Conservation (phyloP, 1,140 invertebrate genomes). For the Ladona fulva region DNA sequence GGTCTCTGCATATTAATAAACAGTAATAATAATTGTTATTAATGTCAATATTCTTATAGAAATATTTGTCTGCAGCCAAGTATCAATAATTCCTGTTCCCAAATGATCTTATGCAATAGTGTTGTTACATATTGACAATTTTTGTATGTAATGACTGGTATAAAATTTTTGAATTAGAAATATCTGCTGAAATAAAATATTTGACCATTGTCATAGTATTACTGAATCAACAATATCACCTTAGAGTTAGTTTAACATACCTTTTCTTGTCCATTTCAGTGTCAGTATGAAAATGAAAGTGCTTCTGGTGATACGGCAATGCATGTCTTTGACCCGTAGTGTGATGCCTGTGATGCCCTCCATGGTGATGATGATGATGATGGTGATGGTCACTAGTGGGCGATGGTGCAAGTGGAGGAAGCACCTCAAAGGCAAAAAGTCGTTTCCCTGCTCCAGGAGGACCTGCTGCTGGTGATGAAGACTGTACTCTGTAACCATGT, state of each 20-base stretch:
- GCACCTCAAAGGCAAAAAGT: slow-evolving; percentile 77
- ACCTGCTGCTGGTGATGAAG: slow-evolving; percentile 47
- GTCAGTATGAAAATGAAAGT: slow-evolving; percentile 88
- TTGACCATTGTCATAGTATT: too few relatives aligned
- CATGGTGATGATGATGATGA: neutral
- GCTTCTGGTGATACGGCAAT: slow-evolving; percentile 71
- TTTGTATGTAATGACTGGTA: slow-evolving; percentile 12
- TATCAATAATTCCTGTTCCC: too few relatives aligned
- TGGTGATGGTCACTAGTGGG: neutral
- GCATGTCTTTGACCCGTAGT: neutral
- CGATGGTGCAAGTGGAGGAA: slow-evolving; percentile 42
- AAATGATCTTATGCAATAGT: too few relatives aligned
- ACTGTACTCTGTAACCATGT: slow-evolving; percentile 88
- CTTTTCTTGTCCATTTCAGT: slow-evolving; percentile 91
- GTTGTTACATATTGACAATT: too few relatives aligned
- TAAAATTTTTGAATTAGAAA: too few relatives aligned
- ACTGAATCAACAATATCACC: too few relatives aligned
- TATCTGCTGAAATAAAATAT: too few relatives aligned
- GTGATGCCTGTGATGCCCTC: neutral
- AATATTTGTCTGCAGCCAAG: too few relatives aligned
- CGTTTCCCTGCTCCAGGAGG: slow-evolving; percentile 50
- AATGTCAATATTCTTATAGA: too few relatives aligned
- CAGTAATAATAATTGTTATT: too few relatives aligned
- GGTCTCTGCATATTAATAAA: too few relatives aligned
- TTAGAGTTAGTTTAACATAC: slow-evolving; percentile 40